A percentile compares a stretch with the other conserved stretches of the same genome.
Conservation (phyloP, 2,888 invertebrate genomes). For the Caradrina clavipalpis region DNA sequence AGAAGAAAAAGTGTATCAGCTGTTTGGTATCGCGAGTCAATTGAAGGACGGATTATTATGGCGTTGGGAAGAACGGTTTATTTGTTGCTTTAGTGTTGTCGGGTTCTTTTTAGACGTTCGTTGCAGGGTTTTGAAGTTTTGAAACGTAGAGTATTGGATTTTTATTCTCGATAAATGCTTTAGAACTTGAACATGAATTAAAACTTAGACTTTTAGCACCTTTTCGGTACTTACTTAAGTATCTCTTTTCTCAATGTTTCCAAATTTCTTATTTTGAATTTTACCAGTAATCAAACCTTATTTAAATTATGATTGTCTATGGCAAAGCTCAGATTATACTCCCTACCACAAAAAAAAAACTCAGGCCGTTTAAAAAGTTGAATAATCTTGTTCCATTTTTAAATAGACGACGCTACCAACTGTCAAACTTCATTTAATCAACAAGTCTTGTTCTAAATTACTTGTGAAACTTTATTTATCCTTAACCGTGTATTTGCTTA, state of each 20-base stretch:
- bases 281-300: too few relatives aligned
- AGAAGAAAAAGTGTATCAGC: constrained; percentile 68
- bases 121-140: not conserved
- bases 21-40: constrained; percentile 65
- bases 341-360: not conserved
- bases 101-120: constrained; percentile 26
- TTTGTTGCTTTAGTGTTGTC: constrained; percentile 46
- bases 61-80: constrained; percentile 51
- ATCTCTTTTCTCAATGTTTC: too few relatives aligned
- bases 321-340: too few relatives aligned
- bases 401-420: constrained; percentile 1
- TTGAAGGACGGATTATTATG: constrained; percentile 64
- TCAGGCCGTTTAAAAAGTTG: not conserved
- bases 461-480: not conserved
- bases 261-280: too few relatives aligned
- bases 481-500: not conserved
- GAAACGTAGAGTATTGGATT: not conserved
- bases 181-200: not conserved
- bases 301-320: too few relatives aligned
- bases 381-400: constrained; percentile 2
- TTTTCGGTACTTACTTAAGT: too few relatives aligned
- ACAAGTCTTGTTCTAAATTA: not conserved
- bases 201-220: not conserved
- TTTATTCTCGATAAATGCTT: not conserved
- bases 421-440: not conserved